These are phyloP conservation scores for Chloropsis cyanopogon DNA, from an alignment of 2,113 vertebrate genomes.

Conservation along the genomic window DNA sequence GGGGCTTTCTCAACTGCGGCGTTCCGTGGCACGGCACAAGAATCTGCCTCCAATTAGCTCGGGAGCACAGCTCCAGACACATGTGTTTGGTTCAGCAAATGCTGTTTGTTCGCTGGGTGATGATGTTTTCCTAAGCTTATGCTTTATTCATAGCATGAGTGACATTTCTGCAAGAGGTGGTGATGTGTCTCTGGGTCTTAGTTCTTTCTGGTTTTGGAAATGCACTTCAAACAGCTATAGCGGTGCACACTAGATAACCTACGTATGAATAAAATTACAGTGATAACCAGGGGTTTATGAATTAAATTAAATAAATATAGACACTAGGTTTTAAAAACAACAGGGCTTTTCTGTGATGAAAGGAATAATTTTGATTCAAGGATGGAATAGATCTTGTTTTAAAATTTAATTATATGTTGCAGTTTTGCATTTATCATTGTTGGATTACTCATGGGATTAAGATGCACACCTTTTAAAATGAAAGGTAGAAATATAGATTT, in stretches of 20 bases:
- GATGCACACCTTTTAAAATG: not conserved
- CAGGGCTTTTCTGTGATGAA: not conserved
- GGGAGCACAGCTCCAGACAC: not conserved
- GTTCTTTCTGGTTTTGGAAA: not conserved
- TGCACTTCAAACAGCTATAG: not conserved
- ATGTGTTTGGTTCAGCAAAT: not conserved
- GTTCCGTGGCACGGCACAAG: not conserved
- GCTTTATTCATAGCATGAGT: not conserved
- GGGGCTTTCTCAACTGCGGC: not conserved
- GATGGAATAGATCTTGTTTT: not conserved
- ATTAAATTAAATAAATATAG: not conserved
- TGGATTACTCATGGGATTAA: not conserved
- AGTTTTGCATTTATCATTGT: not conserved
- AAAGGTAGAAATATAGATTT: not conserved
- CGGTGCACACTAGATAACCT: not conserved
- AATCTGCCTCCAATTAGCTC: not conserved
- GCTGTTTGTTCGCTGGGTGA: not conserved
- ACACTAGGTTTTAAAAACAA: not conserved
- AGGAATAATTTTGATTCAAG: not conserved
- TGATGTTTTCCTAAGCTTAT: slow-evolving; percentile 30
- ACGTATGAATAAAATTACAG: not conserved
- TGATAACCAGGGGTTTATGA: not conserved
- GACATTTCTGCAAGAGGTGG: not conserved
- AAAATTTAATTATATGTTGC: not conserved
- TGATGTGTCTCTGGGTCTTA: not conserved